Evolutionary conservation across 1,140 invertebrate species (phyloP).

Genomic region (Diploscapter pachys): DNA sequence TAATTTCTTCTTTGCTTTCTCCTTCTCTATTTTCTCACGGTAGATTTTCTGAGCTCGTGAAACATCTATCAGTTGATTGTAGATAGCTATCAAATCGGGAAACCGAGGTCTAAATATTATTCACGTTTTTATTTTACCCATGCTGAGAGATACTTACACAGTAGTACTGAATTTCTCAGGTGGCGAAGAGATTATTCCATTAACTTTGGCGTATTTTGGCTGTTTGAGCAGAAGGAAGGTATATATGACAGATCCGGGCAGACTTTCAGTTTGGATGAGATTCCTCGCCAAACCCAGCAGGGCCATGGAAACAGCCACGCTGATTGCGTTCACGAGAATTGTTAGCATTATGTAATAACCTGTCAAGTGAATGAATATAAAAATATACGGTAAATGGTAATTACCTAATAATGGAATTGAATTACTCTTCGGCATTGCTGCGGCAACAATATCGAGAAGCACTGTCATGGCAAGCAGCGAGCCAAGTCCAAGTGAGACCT

Average conservation of each 20-base stretch:
- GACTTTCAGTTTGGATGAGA: constrained; percentile 33
- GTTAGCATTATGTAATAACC: constrained; percentile 46
- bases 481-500: constrained; percentile 47
- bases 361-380: constrained; percentile 5
- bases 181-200: neutral
- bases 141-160: constrained; percentile 6
- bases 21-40: constrained; percentile 33
- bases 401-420: constrained; percentile 46
- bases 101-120: constrained; percentile 27
- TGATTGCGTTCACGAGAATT: constrained; percentile 46
- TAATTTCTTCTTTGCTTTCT: constrained; percentile 2
- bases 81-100: constrained; percentile 35
- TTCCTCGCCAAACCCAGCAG: constrained; percentile 37
- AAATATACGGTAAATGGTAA: neutral
- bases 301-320: constrained; percentile 44
- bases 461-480: constrained; percentile 45
- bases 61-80: constrained; percentile 39
- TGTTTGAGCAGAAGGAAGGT: neutral
- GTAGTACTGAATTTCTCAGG: constrained; percentile 20
- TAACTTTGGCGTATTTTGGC: constrained; percentile 12
- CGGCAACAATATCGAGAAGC: constrained; percentile 43
- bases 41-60: constrained; percentile 29
- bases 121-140: constrained; percentile 1
- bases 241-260: no score
- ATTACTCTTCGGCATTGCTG: constrained; percentile 50